Base-by-base conservation (phyloP, 2,113 vertebrate species). In the Anoplopoma fimbria region DNA sequence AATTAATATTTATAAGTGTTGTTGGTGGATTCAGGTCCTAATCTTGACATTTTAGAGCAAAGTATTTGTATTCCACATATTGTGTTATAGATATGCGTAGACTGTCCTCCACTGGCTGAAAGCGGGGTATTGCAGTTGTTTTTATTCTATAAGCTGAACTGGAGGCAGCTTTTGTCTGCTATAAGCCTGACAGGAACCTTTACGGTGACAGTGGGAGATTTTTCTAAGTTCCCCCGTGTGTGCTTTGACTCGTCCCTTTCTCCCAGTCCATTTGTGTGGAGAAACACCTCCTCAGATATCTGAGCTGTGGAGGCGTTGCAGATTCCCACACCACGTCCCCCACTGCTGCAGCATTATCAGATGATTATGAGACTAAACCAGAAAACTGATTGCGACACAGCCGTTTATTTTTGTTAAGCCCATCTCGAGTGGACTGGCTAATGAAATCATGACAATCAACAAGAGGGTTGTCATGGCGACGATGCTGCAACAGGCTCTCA, bases 381-480 rank as follows among this genome's bases (percentile, higher is more conserved):
- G n/a, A n/a, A 78, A 14, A 9, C 65, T 5, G 62, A 49, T 51
- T 68, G 55, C n/a, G 14, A 17, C 38, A 38, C 7, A 27, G 65
- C 6, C 55, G 3, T 57, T 58, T 36, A 65, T 78, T 87, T 7
- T 63, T 71, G 74, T 83, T 76, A 42, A 76, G 57, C 7, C 68
- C 23, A 51, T 65, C 85, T 93, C 77, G 84, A 93, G 90, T 83
- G 90, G 83, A 78, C 69, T 70, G 69, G 27, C 53, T 88, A 82
- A 91, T 92, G 81, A 92, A 87, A 91, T 88, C 86, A 92, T 14
- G 45, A 67, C 77, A 77, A 75, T 84, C 87, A 89, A 90, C 87
- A 84, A 73, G 53, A 68, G 19, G 25, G 94, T 95, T 89, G 90
- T 88, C 91, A 91, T 87, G 88, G 91, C 42, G 78, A 94, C 86